Conservation (phyloP, 1,140 invertebrate genomes). For the Solenopsis fugax region DNA sequence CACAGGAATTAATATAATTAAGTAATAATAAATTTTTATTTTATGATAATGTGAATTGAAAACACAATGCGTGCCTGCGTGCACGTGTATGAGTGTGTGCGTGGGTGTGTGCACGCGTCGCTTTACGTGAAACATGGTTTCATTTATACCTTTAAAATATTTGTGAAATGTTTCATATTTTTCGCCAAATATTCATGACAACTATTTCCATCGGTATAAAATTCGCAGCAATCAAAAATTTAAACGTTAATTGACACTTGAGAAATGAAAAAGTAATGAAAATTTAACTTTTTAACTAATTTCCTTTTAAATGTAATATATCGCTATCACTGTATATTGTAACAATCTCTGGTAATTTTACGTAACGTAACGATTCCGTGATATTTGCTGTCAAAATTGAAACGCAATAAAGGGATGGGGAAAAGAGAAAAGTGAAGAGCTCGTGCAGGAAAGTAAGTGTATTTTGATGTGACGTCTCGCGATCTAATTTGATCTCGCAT, state of each 20-base stretch:
- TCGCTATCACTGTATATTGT: neutral
- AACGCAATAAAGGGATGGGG: slow-evolving; percentile 29
- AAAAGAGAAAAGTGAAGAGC: neutral
- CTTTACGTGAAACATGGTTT: neutral
- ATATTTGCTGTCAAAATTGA: slow-evolving; percentile 46
- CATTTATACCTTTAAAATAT: slow-evolving; percentile 28
- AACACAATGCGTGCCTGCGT: neutral
- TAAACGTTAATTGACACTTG: neutral
- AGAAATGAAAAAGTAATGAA: neutral
- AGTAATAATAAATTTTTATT: neutral
- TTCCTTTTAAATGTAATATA: neutral
- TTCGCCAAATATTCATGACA: neutral
- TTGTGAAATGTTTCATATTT: slow-evolving; percentile 2
- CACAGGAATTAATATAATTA: slow-evolving; percentile 7
- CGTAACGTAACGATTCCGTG: neutral
- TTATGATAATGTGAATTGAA: neutral
- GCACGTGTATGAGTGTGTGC: neutral
- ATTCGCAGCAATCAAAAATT: neutral
- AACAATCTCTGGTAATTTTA: neutral
- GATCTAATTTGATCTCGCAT: slow-evolving; percentile 77
- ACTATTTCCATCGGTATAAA: slow-evolving; percentile 13
- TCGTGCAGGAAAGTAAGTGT: slow-evolving; percentile 51
- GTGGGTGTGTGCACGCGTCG: neutral
- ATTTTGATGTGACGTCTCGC: slow-evolving; percentile 71
- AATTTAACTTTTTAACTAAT: neutral